These are phyloP conservation scores for Echinometra lucunter DNA, from an alignment of 53 echinoderm and acorn worm species.

Conservation along the genomic window DNA sequence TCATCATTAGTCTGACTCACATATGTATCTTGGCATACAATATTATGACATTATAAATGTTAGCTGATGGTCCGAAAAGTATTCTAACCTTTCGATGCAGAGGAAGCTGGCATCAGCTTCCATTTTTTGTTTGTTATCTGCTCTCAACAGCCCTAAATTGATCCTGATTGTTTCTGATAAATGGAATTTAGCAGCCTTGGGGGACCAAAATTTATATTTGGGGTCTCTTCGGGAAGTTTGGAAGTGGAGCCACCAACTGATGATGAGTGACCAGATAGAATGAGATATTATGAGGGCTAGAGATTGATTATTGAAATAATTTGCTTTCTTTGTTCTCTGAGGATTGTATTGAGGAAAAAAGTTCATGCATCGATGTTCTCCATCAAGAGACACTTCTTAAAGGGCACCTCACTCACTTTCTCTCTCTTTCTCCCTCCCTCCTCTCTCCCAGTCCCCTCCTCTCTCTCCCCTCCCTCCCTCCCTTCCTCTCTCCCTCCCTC, in stretches of 20 bases:
- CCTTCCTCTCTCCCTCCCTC: not conserved
- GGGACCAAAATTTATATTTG: slow-evolving; percentile 37
- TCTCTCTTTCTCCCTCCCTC: not conserved
- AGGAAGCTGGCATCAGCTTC: slow-evolving; percentile 18
- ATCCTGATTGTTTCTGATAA: slow-evolving; percentile 64
- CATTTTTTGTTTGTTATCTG: slow-evolving; percentile 58
- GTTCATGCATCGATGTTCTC: not conserved
- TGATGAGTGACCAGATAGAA: slow-evolving; percentile 10
- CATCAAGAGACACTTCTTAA: not conserved
- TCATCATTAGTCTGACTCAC: not conserved
- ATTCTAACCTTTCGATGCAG: slow-evolving; percentile 31
- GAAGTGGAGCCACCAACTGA: not conserved
- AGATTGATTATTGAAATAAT: not conserved
- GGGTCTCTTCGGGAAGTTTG: not conserved
- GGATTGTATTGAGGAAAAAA: not conserved
- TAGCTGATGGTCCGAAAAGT: not conserved
- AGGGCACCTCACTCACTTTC: not conserved
- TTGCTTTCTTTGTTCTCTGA: not conserved
- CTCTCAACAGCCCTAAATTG: slow-evolving; percentile 31
- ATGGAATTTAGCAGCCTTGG: slow-evolving; percentile 52
- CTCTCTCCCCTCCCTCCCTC: not conserved
- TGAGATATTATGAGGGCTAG: not conserved
- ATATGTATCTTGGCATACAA: not conserved
- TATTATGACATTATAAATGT: slow-evolving; percentile 24
- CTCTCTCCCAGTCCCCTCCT: not conserved